Evolutionary conservation across 2,113 vertebrate species (phyloP), one percentile per base, ranked within the genome.

Genomic region (Varanus komodoensis): DNA sequence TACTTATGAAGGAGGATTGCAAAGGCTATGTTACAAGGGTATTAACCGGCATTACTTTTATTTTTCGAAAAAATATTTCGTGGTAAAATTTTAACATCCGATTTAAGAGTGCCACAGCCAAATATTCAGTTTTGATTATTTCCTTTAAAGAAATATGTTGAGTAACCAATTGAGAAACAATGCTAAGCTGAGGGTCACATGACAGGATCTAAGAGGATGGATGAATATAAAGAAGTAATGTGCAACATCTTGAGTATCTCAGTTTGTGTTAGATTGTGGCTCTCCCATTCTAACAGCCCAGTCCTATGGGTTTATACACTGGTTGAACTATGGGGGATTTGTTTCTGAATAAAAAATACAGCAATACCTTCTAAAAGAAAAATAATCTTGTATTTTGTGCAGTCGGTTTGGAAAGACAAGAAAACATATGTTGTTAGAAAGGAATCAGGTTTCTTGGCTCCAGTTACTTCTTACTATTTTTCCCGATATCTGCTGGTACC

Each of bases 81-180:
- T 34, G 5, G 71, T 78, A 7, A 29, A 1, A 34, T 0, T 57
- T 9, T 82, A 89, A 34, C 11, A 1, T 9, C 1, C 12, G 91
- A 50, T 0, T 0, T 64, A 23, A 32, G 29, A 71, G 69, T 32
- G 69, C 12, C 87, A 67, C 27, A 85, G 75, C 2, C 0, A 2
- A 87, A 80, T 1, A 34, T 0, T 25, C 27, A 84, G 87, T 82
- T 92, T 92, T 0, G 14, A 89, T 79, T 85, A 50, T 8, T 38
- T 67, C 2, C 8, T 78, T 68, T 79, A 92, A 48, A 83, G 54
- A 80, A 88, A 8, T 44, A 44, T 83, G 57, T 44, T 0, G 7
- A 29, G 1, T 3, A 25, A 38, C 1, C 0, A 0, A 3, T 73
- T 5, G 69, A 61, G 61, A 34, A 57, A 57, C 73, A 25, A 11